Conservation (phyloP, 2,797 vertebrate genomes). For the Bradypus variegatus region DNA sequence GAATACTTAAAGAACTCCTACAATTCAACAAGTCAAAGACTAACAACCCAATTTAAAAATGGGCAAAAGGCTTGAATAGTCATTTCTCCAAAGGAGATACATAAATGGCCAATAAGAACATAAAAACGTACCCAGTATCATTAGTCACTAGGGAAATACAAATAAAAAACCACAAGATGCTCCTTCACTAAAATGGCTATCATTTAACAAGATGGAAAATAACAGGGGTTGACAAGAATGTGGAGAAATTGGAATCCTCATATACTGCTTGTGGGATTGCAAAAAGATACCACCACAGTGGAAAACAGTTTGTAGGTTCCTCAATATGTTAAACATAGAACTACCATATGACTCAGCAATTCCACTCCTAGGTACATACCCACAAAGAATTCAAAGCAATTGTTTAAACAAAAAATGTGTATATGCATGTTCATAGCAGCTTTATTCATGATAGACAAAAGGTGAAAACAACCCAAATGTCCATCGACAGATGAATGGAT, state of each 20-base stretch:
- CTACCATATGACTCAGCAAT: background rate
- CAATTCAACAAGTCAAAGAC: background rate
- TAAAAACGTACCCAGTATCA: background rate
- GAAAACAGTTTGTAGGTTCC: background rate
- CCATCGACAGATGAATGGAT: background rate
- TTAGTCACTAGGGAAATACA: background rate
- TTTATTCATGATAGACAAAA: background rate
- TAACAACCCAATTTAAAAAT: background rate
- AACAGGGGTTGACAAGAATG: background rate
- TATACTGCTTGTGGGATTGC: background rate
- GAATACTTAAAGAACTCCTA: background rate
- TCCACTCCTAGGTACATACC: background rate
- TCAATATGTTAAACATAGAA: background rate
- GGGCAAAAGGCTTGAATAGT: background rate
- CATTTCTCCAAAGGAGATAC: background rate
- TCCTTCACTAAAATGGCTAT: background rate
- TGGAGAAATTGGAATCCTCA: background rate
- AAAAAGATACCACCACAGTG: background rate
- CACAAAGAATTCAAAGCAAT: background rate
- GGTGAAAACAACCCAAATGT: background rate
- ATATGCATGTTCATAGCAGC: background rate
- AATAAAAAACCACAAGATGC: background rate
- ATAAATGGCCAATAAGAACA: background rate
- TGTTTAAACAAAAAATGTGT: background rate
- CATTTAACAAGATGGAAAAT: background rate